Base-by-base conservation (phyloP, 2,888 invertebrate species). In the Thera britannica region DNA sequence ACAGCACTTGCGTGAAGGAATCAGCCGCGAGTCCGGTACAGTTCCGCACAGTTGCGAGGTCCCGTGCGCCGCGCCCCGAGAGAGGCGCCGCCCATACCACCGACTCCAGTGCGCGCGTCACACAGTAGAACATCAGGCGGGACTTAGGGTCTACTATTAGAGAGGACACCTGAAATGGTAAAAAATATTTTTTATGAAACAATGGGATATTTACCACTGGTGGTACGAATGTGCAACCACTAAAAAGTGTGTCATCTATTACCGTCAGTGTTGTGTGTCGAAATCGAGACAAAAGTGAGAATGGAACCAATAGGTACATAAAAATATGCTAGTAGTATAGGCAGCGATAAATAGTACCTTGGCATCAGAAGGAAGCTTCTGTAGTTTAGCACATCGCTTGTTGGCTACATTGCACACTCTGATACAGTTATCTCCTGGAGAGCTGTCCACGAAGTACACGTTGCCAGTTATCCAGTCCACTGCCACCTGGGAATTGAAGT, bases 401-500 rank as follows among this genome's bases (percentile, higher is more conserved):
- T 83, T 89, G 2, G 82, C 82, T 61, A 96, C 90, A 70, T 94
- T 93, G 77, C 96, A 96, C 0, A 94, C 95, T 38, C 91, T 81
- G 0, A 95, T 85, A 58, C 88, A 85, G 57, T 83, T 83, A 44
- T 88, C 87, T 0, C 72, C 71, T 0, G 81, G 77, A 0, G 82
- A 80, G 9, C 86, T 90, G 76, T 95, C 95, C 66, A 95, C 94
- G 74, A 95, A 96, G 83, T 97, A 97, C 0, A 97, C 90, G 79
- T 96, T 97, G 9, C 95, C 94, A 0, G 96, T 96, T 36, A 96
- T 86, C 97, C 97, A 97, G 78, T 97, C 97, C 2, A 96, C 93
- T 0, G 96, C 94, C 51, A 97, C 80, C 85, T 95, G 77, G 2
- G 65, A 34, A 46, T 38, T 38, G 38, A 38, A 38, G 38, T 2